Conservation (phyloP, 1,140 invertebrate genomes). For the Drosophila leontia region DNA sequence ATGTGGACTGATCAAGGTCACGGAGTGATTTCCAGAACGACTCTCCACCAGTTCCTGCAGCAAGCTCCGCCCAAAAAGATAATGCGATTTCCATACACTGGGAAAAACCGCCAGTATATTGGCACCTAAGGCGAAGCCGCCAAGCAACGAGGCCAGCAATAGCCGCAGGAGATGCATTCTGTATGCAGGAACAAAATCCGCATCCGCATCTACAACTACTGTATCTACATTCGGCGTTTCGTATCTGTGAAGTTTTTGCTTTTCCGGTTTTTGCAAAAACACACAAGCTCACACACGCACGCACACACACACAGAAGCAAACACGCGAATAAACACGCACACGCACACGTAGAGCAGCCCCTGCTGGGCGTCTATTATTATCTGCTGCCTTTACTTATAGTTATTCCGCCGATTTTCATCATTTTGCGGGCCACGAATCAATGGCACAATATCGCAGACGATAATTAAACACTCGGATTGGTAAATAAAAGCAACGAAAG, state of each 20-base stretch:
- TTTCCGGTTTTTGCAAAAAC: constrained; percentile 57
- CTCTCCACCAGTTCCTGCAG: constrained; percentile 85
- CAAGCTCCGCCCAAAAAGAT: constrained; percentile 75
- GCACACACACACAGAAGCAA: neutral
- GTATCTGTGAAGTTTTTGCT: constrained; percentile 42
- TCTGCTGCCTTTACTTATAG: constrained; percentile 57
- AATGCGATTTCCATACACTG: constrained; percentile 81
- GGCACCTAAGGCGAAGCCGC: constrained; percentile 43
- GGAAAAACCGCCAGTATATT: constrained; percentile 79
- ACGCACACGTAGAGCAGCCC: constrained; percentile 7
- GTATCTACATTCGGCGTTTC: constrained; percentile 37
- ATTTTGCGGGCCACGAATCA: constrained; percentile 43
- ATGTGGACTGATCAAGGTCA: constrained; percentile 80
- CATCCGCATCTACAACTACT: constrained; percentile 3
- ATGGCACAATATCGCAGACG: constrained; percentile 44
- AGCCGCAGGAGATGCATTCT: constrained; percentile 61
- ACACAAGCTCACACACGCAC: constrained; percentile 21
- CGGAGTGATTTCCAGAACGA: constrained; percentile 84
- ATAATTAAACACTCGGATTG: constrained; percentile 55
- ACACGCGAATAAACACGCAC: neutral
- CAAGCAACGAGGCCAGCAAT: constrained; percentile 43
- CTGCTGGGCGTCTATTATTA: constrained; percentile 60
- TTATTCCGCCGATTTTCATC: constrained; percentile 41
- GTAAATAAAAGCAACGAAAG: constrained; percentile 65
- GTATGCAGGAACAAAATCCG: constrained; percentile 16